Evolutionary conservation across 2,797 vertebrate species (phyloP).

Genomic region (Hemibagrus guttatus): DNA sequence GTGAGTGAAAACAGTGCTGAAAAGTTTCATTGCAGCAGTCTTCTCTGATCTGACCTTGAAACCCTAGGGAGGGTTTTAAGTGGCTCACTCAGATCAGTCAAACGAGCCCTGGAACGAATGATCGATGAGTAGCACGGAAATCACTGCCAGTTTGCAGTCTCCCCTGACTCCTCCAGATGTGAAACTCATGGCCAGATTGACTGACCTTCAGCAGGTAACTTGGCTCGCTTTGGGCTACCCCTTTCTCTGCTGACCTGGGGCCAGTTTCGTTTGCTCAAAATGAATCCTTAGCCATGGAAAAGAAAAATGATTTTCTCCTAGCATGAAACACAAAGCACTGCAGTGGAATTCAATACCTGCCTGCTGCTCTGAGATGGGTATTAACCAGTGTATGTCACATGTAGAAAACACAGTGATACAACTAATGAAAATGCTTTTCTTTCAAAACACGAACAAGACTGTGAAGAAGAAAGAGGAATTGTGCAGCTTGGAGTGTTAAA

Average conservation of each 20-base stretch:
- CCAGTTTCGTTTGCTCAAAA: neutral
- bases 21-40: neutral
- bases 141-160: conserved; percentile 16
- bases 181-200: conserved; percentile 44
- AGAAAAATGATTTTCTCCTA: neutral
- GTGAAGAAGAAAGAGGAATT: conserved; percentile 7
- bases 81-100: conserved; percentile 50
- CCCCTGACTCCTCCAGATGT: conserved; percentile 35
- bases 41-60: conserved; percentile 67
- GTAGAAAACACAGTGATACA: neutral
- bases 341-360: conserved; percentile 7
- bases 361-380: conserved; percentile 6
- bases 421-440: conserved; percentile 35
- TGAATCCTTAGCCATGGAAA: neutral
- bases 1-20: neutral
- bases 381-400: neutral
- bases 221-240: conserved; percentile 14
- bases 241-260: conserved; percentile 9
- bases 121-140: conserved; percentile 48
- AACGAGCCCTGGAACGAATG: conserved; percentile 34
- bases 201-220: conserved; percentile 42
- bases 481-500: conserved; percentile 18
- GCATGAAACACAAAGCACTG: conserved; percentile 19
- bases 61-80: conserved; percentile 47
- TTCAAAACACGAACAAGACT: conserved; percentile 38